phyloP scores from a whole-genome alignment of 2,113 vertebrate species.

The Macroglossus sobrinus region DNA sequence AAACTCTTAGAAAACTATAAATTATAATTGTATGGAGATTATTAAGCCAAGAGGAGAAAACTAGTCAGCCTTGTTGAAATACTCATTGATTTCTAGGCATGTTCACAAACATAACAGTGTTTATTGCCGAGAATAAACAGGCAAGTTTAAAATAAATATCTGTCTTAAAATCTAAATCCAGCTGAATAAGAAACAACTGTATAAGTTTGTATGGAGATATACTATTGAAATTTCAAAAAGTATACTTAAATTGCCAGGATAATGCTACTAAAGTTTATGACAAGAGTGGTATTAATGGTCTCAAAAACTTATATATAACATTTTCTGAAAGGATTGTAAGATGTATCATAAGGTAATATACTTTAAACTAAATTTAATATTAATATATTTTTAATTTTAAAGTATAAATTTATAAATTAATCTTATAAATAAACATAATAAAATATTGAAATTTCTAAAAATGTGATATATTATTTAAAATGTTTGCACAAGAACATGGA shows the following conservation, averaged over 20 bases:
- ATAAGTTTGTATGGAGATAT: neutral
- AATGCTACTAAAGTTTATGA: neutral
- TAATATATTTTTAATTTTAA: neutral
- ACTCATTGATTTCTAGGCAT: neutral
- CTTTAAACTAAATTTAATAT: neutral
- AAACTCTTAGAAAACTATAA: neutral
- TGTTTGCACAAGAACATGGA: neutral
- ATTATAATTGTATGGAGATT: neutral
- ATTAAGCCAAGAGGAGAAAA: neutral
- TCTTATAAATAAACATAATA: neutral
- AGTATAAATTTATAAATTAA: neutral
- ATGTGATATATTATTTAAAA: neutral
- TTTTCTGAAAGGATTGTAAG: neutral
- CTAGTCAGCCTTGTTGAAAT: neutral
- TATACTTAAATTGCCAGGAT: neutral
- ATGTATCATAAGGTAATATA: neutral
- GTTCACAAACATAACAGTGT: neutral
- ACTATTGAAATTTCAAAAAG: neutral
- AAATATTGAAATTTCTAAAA: neutral
- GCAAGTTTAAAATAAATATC: neutral
- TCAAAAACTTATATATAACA: neutral
- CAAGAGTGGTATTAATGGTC: neutral
- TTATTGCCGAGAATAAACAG: neutral
- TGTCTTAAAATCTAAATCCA: neutral
- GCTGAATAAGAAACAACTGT: neutral